Evolutionary conservation across 2,797 vertebrate genomes (phyloP).

Genomic region (Lepilemur septentrionalis): DNA sequence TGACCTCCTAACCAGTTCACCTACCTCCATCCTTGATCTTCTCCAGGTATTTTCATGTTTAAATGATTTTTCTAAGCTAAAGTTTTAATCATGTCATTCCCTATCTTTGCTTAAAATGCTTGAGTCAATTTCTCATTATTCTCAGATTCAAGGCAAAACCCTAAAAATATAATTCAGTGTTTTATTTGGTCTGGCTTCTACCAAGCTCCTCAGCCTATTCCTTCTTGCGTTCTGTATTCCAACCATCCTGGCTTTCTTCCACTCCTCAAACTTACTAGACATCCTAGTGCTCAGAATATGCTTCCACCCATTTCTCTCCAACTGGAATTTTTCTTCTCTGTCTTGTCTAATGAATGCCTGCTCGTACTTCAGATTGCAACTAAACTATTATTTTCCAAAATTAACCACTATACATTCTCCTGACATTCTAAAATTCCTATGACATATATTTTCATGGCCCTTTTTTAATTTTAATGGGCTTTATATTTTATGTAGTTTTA

Average conservation of each 20-base stretch:
- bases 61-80: background rate
- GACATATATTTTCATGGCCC: background rate
- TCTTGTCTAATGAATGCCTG: background rate
- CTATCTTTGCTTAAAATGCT: background rate
- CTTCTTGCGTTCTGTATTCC: background rate
- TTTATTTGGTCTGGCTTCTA: background rate
- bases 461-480: background rate
- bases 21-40: background rate
- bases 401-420: background rate
- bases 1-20: background rate
- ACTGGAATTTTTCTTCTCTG: background rate
- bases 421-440: background rate
- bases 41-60: background rate
- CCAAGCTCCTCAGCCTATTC: too few species aligned
- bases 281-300: background rate
- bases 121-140: background rate
- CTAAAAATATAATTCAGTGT: background rate
- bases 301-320: background rate
- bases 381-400: background rate
- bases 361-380: background rate
- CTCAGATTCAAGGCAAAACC: background rate
- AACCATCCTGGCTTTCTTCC: background rate
- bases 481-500: background rate
- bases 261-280: accelerated
- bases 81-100: background rate